A percentile compares a stretch with the other conserved stretches of the same genome.
Conservation (phyloP, 1,140 invertebrate species). For the Achroia grisella region DNA sequence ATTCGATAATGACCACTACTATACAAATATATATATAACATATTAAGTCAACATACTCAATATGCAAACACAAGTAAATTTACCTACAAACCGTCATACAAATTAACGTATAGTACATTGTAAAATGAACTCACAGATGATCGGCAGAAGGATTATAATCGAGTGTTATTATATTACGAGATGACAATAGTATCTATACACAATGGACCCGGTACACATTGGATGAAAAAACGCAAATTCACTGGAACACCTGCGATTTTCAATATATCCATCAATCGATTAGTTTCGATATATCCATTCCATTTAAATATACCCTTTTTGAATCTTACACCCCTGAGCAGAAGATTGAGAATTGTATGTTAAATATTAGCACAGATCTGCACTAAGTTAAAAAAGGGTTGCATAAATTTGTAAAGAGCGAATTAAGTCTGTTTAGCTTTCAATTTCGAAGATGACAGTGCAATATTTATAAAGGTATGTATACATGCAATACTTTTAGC, state of each 20-base stretch:
- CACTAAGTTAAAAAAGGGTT: conserved; percentile 1
- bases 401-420: not conserved
- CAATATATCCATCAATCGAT: conserved; percentile 55
- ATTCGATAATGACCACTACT: no score
- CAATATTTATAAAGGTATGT: no score
- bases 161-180: no score
- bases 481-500: no score
- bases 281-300: conserved; percentile 18
- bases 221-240: conserved; percentile 43
- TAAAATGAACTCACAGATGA: no score
- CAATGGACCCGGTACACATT: conserved; percentile 19
- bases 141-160: no score
- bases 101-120: no score
- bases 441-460: not conserved
- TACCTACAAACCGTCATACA: no score
- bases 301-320: not conserved
- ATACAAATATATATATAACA: no score
- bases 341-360: not conserved
- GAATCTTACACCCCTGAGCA: not conserved
- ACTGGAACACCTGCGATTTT: conserved; percentile 63
- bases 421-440: conserved; percentile 7
- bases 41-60: no score
- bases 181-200: conserved; percentile 39
- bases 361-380: not conserved
- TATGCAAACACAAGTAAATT: no score